Evolutionary conservation across 1,140 invertebrate species (phyloP).

Genomic region (Aporrectodea caliginosa): DNA sequence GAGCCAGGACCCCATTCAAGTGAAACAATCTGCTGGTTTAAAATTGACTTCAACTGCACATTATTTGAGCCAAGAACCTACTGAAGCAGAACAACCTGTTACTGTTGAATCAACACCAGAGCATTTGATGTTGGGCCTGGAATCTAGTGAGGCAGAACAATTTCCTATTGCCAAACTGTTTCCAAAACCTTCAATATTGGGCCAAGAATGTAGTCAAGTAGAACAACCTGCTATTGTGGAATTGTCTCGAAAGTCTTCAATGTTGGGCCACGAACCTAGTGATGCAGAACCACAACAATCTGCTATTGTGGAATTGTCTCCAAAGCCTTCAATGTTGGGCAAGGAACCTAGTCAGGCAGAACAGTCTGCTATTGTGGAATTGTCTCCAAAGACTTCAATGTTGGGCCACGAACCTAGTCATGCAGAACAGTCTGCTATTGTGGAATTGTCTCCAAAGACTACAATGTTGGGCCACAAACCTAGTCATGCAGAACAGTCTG

Average conservation of each 20-base stretch:
- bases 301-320: too few relatives aligned
- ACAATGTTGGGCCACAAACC: neutral
- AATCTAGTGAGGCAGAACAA: too few relatives aligned
- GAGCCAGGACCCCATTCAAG: too few relatives aligned
- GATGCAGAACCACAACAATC: neutral
- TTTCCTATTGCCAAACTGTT: too few relatives aligned
- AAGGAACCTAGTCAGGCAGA: neutral
- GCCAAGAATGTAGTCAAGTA: neutral
- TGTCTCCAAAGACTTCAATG: neutral
- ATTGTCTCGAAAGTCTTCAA: neutral
- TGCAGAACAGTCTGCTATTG: neutral
- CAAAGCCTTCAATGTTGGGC: neutral
- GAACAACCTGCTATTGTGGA: neutral
- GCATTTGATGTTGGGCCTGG: too few relatives aligned
- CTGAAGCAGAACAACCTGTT: too few relatives aligned
- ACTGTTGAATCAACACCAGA: too few relatives aligned
- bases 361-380: neutral
- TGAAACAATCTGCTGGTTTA: too few relatives aligned
- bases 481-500: neutral
- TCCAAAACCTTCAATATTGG: neutral
- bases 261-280: neutral
- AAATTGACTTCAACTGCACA: too few relatives aligned
- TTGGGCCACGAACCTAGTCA: neutral
- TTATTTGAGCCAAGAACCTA: too few relatives aligned
- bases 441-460: neutral